Percentiles rank a stretch among this genome's conserved stretches.
phyloP scores from a whole-genome alignment of 23 tunicate species.

The Trididemnum nubilum region DNA sequence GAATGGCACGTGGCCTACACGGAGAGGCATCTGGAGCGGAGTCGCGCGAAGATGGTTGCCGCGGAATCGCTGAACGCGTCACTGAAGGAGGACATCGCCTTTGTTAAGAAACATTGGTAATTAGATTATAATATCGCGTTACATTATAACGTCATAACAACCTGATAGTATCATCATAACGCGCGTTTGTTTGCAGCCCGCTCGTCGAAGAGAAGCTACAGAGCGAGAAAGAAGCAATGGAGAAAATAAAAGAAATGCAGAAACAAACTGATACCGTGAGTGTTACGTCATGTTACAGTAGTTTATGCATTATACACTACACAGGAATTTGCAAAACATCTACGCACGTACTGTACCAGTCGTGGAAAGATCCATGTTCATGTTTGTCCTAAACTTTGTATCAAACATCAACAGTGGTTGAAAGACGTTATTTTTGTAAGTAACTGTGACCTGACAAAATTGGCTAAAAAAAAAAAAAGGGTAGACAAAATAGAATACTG shows the following conservation, averaged over 20 bases:
- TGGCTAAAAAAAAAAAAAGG: no score
- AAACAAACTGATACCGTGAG: slow-evolving; percentile 64
- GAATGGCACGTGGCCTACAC: slow-evolving; percentile 93
- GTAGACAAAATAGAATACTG: no score
- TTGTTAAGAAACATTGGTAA: slow-evolving; percentile 89
- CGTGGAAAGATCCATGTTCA: no score
- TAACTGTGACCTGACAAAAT: no score
- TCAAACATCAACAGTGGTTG: no score
- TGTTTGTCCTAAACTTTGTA: no score
- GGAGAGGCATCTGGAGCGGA: slow-evolving; percentile 72
- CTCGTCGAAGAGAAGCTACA: slow-evolving; percentile 82
- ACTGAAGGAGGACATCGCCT: slow-evolving; percentile 76
- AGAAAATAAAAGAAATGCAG: slow-evolving; percentile 68
- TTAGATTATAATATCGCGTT: background rate
- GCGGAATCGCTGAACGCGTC: slow-evolving; percentile 66
- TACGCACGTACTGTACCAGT: background rate
- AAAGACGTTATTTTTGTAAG: no score
- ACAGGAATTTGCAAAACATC: background rate
- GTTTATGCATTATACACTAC: background rate
- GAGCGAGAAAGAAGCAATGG: slow-evolving; percentile 85
- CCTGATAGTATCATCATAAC: no score
- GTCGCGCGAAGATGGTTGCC: slow-evolving; percentile 45
- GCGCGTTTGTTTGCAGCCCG: slow-evolving; percentile 48
- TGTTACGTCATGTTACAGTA: background rate
- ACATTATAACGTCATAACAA: slow-evolving; percentile 12